Evolutionary conservation across 2,113 vertebrate species (phyloP).

Genomic region (Labrus mixtus): DNA sequence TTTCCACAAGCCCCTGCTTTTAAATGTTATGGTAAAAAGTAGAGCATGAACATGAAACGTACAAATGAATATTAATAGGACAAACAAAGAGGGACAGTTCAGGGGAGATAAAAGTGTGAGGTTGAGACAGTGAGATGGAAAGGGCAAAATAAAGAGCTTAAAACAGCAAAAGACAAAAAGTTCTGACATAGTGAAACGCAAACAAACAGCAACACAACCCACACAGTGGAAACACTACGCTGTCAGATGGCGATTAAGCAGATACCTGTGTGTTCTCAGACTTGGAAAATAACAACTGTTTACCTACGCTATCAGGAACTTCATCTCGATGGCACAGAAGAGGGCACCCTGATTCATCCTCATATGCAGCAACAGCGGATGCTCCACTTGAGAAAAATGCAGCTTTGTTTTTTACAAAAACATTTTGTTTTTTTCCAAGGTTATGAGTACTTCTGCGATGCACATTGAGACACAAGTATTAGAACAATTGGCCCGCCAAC

Average conservation of each 20-base stretch:
- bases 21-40: too few species aligned
- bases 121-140: slow-evolving; percentile 11
- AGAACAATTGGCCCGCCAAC: background rate
- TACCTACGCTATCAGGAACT: slow-evolving; percentile 26
- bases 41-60: too few species aligned
- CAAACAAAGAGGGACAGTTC: background rate
- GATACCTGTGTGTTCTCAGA: slow-evolving; percentile 37
- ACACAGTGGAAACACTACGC: slow-evolving; percentile 39
- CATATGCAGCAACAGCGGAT: slow-evolving; percentile 8
- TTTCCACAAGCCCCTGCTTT: too few species aligned
- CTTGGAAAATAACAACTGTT: slow-evolving; percentile 49
- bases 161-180: slow-evolving; percentile 5
- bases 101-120: background rate
- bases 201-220: slow-evolving; percentile 37
- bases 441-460: background rate
- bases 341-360: slow-evolving; percentile 20
- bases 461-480: background rate
- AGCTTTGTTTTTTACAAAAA: slow-evolving; percentile 9
- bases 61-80: background rate
- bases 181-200: slow-evolving; percentile 1
- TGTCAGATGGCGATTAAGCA: slow-evolving; percentile 44
- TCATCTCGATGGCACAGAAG: slow-evolving; percentile 12
- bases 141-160: background rate
- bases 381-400: slow-evolving; percentile 6
- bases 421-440: background rate